Evolutionary conservation across 2,888 invertebrate species (phyloP).

Genomic region (Oscheius myriophilus): DNA sequence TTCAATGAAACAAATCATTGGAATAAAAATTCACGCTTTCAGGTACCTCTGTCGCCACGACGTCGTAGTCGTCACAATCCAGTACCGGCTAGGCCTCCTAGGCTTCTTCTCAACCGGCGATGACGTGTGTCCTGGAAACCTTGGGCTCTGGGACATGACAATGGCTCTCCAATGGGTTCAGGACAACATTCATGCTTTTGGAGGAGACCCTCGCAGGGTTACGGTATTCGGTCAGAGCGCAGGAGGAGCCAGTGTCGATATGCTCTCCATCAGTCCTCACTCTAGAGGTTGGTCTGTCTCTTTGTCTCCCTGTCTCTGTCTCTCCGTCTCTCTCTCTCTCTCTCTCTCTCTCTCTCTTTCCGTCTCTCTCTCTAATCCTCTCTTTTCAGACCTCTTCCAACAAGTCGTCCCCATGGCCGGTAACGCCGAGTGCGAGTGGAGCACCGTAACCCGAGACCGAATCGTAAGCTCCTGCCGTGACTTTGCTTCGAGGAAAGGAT

Average conservation of each 20-base stretch:
- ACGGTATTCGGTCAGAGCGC: conserved; percentile 63
- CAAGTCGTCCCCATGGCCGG: conserved; percentile 64
- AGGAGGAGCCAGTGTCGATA: conserved; percentile 58
- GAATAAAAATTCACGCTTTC: neutral
- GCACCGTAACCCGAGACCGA: conserved; percentile 45
- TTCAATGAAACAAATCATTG: no score
- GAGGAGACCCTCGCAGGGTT: conserved; percentile 56
- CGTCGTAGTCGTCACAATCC: conserved; percentile 59
- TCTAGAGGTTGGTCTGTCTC: conserved; percentile 41
- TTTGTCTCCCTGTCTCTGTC: neutral
- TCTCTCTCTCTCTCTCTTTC: neutral
- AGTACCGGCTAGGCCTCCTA: conserved; percentile 58
- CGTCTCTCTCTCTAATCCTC: neutral
- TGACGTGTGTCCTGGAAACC: conserved; percentile 61
- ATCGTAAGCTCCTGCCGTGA: conserved; percentile 45
- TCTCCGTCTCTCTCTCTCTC: conserved; percentile 51
- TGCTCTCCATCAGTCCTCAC: conserved; percentile 57
- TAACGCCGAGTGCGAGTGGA: conserved; percentile 61
- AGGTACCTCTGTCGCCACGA: conserved; percentile 58
- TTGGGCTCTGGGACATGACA: conserved; percentile 65
- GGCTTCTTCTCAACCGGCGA: conserved; percentile 66
- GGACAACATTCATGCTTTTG: conserved; percentile 58
- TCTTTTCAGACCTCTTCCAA: conserved; percentile 56
- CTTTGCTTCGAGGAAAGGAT: conserved; percentile 54
- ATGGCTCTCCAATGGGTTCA: conserved; percentile 61